phyloP scores from a whole-genome alignment of 2,797 vertebrate genomes.

The Oreochromis grahami region DNA sequence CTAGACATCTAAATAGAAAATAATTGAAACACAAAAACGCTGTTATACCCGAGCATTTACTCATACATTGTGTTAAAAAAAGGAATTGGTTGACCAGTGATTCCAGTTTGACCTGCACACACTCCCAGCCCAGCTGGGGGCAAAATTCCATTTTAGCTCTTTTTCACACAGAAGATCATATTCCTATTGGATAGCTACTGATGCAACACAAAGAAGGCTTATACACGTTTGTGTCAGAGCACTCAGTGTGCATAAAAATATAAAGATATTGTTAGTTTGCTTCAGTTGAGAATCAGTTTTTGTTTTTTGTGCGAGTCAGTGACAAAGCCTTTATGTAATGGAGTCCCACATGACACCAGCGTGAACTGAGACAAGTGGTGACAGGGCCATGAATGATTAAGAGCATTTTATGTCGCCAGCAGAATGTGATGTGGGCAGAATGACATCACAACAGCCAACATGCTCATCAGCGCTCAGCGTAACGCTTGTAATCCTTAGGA shows the following conservation, averaged over 20 bases:
- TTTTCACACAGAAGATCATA: neutral
- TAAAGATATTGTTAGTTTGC: neutral
- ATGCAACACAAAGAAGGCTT: neutral
- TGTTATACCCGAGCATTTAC: neutral
- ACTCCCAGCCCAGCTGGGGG: neutral
- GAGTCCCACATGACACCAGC: slow-evolving; percentile 45
- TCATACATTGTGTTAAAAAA: neutral
- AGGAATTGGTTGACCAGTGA: neutral
- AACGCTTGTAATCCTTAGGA: slow-evolving; percentile 50
- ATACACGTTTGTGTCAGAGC: neutral
- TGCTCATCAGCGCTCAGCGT: slow-evolving; percentile 19
- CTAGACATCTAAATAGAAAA: neutral
- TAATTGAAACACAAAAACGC: neutral
- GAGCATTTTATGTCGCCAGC: slow-evolving; percentile 36
- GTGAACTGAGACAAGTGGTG: slow-evolving; percentile 53
- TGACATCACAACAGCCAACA: slow-evolving; percentile 51
- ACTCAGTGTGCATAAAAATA: neutral
- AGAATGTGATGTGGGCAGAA: slow-evolving; percentile 9
- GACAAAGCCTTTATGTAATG: slow-evolving; percentile 57
- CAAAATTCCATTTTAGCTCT: slow-evolving; percentile 14
- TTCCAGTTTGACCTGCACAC: slow-evolving; percentile 16
- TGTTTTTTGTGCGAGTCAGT: slow-evolving; percentile 4
- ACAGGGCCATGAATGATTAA: slow-evolving; percentile 69
- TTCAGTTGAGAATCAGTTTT: neutral
- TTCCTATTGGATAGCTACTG: neutral